These are phyloP conservation scores for Lutjanus erythropterus DNA, from an alignment of 2,113 vertebrate genomes.

Conservation along the genomic window DNA sequence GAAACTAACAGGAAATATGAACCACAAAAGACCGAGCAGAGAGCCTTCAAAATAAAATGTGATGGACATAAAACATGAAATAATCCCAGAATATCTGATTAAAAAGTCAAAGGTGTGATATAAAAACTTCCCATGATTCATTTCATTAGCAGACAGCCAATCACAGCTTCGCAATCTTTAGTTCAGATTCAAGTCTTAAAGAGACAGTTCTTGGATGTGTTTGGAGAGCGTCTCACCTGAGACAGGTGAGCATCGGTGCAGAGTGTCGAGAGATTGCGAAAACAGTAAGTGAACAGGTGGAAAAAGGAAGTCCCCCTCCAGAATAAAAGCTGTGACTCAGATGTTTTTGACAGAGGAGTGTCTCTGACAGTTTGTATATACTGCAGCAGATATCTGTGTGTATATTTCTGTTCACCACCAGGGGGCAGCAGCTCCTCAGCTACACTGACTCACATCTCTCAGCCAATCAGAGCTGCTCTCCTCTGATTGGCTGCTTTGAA, in stretches of 20 bases:
- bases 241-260: background rate
- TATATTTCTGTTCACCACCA: conserved; percentile 68
- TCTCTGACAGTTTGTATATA: conserved; percentile 58
- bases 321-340: conserved; percentile 55
- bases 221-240: background rate
- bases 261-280: background rate
- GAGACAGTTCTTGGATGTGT: background rate
- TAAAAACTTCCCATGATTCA: background rate
- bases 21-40: background rate
- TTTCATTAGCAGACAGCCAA: background rate
- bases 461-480: conserved; percentile 37
- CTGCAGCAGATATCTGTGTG: conserved; percentile 64
- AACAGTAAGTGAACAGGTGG: background rate
- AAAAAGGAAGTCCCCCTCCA: conserved; percentile 24
- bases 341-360: background rate
- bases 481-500: conserved; percentile 55
- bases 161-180: too few relatives aligned
- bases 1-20: conserved; percentile 12
- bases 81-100: background rate
- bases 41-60: background rate
- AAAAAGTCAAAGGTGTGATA: background rate
- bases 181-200: background rate
- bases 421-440: conserved; percentile 53
- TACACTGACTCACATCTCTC: conserved; percentile 51
- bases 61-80: too few relatives aligned